Base-by-base conservation (phyloP, 2,888 invertebrate genomes). In the Temnothorax unifasciatus region DNA sequence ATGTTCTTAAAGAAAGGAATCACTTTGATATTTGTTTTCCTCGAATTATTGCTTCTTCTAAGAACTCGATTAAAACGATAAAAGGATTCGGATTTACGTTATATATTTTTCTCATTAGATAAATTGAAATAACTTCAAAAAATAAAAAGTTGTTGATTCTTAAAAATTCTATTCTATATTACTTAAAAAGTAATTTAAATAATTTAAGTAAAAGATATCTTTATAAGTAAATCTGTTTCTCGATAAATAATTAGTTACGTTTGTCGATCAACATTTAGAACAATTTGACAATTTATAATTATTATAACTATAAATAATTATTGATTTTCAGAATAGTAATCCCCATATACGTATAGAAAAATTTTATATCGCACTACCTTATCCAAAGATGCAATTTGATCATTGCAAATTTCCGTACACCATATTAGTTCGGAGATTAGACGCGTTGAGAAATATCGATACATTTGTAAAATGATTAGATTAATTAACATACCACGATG, bases 391-490 rank as follows among this genome's bases (percentile, higher is more conserved):
- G 15, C 18, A 6, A 3, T 21, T 50, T 18, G 2, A 8, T 38
- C 52, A 11, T 5, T 6, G 29, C 2, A 34, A 34, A 34, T 66
- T 68, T 54, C 9, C 5, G 13, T 9, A 41, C 15, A 38, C 3
- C n/a, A 34, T 34, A 34, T 29, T 71, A 59, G 44, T 47, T 69
- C 13, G 2, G 1, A 1, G 3, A 79, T 79, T 47, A 59, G 13
- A 6, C 4, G 18, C 18, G 1, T 69, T 34, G 69, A 69, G 0
- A 57, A 34, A 21, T 15, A 3, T 1, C 25, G 9, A 63, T 38
- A 34, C 21, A 59, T 59, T 79, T 57, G 11, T 47, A 59, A 71
- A 71, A 57, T 59, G 21, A 71, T 79, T 59, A 79, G 4, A 38
- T 57, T 15, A 3, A 38, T 57, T 15, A 47, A 57, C 4, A 25